These are phyloP conservation scores for Cephalopterus ornatus DNA, from an alignment of 2,113 vertebrate genomes.

Conservation along the genomic window DNA sequence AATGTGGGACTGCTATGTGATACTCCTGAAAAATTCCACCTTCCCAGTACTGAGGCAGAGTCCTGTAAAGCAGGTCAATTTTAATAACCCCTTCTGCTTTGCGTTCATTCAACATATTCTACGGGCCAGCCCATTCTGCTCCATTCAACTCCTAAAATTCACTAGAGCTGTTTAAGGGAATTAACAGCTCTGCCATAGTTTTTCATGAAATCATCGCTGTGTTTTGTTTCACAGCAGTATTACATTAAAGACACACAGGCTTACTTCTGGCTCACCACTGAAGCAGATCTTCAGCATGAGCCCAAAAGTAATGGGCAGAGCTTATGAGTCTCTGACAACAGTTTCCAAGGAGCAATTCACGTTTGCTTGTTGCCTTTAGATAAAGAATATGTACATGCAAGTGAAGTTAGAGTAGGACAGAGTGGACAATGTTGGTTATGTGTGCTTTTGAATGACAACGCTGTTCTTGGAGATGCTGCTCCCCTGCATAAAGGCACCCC, in stretches of 20 bases:
- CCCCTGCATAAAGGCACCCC: not conserved
- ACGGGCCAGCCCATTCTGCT: not conserved
- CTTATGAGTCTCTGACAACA: not conserved
- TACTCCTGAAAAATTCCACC: not conserved
- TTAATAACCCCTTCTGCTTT: slow-evolving; percentile 2
- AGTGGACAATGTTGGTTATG: fast-evolving
- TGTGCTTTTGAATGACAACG: not conserved
- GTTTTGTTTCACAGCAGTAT: not conserved
- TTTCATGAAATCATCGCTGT: not conserved
- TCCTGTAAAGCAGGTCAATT: not conserved
- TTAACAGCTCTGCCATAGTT: not conserved
- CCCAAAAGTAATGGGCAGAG: not conserved
- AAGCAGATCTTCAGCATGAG: not conserved
- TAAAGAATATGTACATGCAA: not conserved
- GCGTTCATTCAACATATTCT: not conserved
- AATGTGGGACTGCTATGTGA: not conserved
- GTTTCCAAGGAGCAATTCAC: not conserved
- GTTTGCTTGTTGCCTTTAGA: not conserved
- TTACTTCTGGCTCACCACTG: not conserved
- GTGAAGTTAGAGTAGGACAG: not conserved
- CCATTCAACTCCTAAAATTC: not conserved
- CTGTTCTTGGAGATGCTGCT: not conserved
- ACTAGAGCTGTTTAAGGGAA: not conserved
- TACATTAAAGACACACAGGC: not conserved
- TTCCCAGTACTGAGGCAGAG: not conserved